Evolutionary conservation across 2,797 vertebrate genomes (phyloP).

Genomic region (Pipistrellus kuhlii): DNA sequence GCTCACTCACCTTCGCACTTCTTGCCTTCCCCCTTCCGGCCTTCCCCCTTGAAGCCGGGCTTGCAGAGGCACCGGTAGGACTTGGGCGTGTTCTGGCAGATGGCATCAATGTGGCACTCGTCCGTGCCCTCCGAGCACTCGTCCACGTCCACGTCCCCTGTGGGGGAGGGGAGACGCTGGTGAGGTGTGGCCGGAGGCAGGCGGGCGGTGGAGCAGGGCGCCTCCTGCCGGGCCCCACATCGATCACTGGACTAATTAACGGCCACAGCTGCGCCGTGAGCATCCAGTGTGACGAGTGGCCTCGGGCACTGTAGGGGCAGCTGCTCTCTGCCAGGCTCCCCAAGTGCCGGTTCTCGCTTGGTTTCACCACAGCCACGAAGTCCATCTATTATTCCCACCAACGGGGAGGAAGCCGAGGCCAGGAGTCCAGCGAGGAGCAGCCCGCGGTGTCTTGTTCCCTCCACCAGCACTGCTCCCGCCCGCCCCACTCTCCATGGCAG

Average conservation of each 20-base stretch:
- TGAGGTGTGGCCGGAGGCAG: background rate
- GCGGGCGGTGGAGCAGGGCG: background rate
- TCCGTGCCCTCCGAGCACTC: conserved; percentile 95
- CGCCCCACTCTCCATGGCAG: background rate
- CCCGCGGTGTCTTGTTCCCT: background rate
- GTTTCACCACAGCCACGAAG: background rate
- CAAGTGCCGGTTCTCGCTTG: background rate
- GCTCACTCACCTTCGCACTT: conserved; percentile 96
- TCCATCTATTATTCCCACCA: background rate
- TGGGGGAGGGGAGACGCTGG: background rate
- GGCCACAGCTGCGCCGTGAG: accelerated
- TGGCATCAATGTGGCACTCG: conserved; percentile 97
- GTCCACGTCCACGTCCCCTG: conserved; percentile 89
- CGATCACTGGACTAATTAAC: accelerated
- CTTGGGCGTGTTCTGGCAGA: conserved; percentile 97
- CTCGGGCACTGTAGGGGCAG: background rate
- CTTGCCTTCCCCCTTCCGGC: conserved; percentile 95
- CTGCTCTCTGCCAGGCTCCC: background rate
- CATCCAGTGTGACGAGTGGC: background rate
- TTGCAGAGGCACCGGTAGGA: conserved; percentile 99
- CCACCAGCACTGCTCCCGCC: background rate
- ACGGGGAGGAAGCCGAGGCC: background rate
- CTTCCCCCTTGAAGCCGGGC: conserved; percentile 96
- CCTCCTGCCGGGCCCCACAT: accelerated
- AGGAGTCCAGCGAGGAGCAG: background rate